Base-by-base conservation (phyloP, 2,797 vertebrate species). In the Coranthus polyacanthus region DNA sequence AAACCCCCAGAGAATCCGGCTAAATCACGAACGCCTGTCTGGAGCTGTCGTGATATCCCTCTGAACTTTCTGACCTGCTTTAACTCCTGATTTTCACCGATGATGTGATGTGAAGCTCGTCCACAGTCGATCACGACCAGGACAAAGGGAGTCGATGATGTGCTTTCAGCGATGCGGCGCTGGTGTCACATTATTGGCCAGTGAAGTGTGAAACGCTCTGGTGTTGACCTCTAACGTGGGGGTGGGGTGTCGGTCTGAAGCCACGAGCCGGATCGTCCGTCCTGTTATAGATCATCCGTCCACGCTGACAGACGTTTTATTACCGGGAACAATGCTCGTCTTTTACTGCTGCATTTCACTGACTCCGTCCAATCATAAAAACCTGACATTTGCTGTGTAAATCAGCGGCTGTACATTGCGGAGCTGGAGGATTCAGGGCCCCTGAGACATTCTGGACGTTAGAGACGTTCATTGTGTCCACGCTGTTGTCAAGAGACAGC, bases 131-230 rank as follows among this genome's bases (percentile, higher is more conserved):
- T n/a, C n/a, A n/a, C n/a, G n/a, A n/a, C n/a, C n/a, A n/a, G n/a
- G n/a, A n/a, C n/a, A n/a, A n/a, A 17, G 32, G 11, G 46, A 49
- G 17, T 41, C 54, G n/a, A n/a, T n/a, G n/a, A n/a, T n/a, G n/a
- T n/a, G n/a, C n/a, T n/a, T n/a, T n/a, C n/a, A n/a, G n/a, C n/a
- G n/a, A 22, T 46, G 51, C 32, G 22, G 39, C 10, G 6, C 26
- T 61, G 54, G 34, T 32, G 21, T 62, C 6, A 43, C 9, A 50
- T 43, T 26, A 43, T 43, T 36, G 47, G 17, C 41, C 17, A 24
- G 26, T 49, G 57, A 29, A 51, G 42, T 51, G 49, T 67, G 63
- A 63, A 54, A 34, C 29, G 9, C 54, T 18, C 36, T 54, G 36
- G n/a, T 21, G 22, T 3, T 57, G 68, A 67, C 36, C 47, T 36